Conservation (phyloP, 2,888 invertebrate species). For the Pseudoips prasinana region DNA sequence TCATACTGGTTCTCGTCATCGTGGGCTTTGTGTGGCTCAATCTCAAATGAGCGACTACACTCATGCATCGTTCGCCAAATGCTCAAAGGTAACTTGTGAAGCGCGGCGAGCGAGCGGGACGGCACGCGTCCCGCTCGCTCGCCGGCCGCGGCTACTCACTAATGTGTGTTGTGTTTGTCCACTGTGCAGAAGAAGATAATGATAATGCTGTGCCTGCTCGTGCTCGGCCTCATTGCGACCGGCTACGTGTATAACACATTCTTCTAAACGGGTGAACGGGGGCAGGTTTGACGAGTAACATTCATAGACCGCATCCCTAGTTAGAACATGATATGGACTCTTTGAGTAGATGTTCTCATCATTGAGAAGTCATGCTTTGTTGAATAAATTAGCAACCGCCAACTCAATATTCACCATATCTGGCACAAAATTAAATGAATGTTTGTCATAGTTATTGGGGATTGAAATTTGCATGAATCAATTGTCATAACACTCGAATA, state of each 20-base stretch:
- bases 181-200: slow-evolving; percentile 95
- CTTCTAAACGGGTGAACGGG: slow-evolving; percentile 70
- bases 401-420: slow-evolving; percentile 30
- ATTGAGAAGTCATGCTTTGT: slow-evolving; percentile 30
- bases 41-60: slow-evolving; percentile 75
- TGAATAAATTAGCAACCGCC: slow-evolving; percentile 15
- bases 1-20: slow-evolving; percentile 90
- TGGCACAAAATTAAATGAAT: slow-evolving; percentile 33
- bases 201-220: slow-evolving; percentile 93
- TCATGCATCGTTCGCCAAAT: slow-evolving; percentile 47
- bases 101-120: slow-evolving; percentile 47
- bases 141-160: slow-evolving; percentile 58
- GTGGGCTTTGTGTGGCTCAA: slow-evolving; percentile 85
- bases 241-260: slow-evolving; percentile 80
- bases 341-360: slow-evolving; percentile 24
- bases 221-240: slow-evolving; percentile 87
- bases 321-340: slow-evolving; percentile 44
- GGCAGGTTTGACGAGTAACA: slow-evolving; percentile 73
- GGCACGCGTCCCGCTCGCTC: slow-evolving; percentile 43
- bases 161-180: slow-evolving; percentile 76
- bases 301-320: slow-evolving; percentile 56
- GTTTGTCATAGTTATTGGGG: slow-evolving; percentile 32
- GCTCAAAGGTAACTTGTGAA: slow-evolving; percentile 68
- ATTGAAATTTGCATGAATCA: slow-evolving; percentile 60
- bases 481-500: slow-evolving; percentile 22